These are phyloP conservation scores for Sphecodes monilicornis DNA, from an alignment of 2,888 invertebrate species.

Conservation along the genomic window DNA sequence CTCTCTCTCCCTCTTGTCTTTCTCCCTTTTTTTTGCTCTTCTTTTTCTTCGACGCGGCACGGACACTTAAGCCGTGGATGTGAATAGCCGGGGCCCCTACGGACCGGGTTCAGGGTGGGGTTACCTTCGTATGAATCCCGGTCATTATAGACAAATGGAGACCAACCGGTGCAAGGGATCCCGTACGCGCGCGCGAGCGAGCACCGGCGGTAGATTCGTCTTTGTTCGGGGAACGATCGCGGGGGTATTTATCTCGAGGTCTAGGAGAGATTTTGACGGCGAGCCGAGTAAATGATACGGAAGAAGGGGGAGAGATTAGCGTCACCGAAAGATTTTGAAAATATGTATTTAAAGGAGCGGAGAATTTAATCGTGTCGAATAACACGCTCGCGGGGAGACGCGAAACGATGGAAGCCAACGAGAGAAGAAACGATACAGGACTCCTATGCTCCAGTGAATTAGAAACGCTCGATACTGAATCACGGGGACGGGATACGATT, in stretches of 20 bases:
- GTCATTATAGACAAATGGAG: slow-evolving; percentile 75
- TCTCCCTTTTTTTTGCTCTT: background rate
- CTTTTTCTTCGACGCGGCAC: slow-evolving; percentile 38
- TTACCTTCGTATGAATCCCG: slow-evolving; percentile 63
- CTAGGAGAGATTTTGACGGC: slow-evolving; percentile 12
- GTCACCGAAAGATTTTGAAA: slow-evolving; percentile 17
- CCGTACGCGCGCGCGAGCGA: slow-evolving; percentile 7
- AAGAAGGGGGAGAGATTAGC: slow-evolving; percentile 27
- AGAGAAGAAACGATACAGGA: background rate
- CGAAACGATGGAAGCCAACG: background rate
- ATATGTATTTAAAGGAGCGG: slow-evolving; percentile 5
- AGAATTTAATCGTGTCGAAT: slow-evolving; percentile 27
- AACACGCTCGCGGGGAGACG: background rate
- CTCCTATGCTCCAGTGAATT: slow-evolving; percentile 29
- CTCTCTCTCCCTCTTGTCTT: background rate
- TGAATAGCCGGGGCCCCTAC: slow-evolving; percentile 49
- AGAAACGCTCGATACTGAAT: slow-evolving; percentile 1
- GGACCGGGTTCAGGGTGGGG: slow-evolving; percentile 60
- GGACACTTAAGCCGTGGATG: slow-evolving; percentile 39
- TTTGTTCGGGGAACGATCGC: slow-evolving; percentile 60
- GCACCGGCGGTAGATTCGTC: slow-evolving; percentile 39
- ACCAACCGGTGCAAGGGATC: slow-evolving; percentile 69
- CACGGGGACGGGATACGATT: slow-evolving; percentile 8
- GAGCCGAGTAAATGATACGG: slow-evolving; percentile 18
- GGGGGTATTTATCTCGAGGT: slow-evolving; percentile 51